A percentile compares a stretch with the other conserved stretches of the same genome.
Evolutionary conservation across 2,888 invertebrate species (phyloP).

Genomic region (Agrilus biguttatus): DNA sequence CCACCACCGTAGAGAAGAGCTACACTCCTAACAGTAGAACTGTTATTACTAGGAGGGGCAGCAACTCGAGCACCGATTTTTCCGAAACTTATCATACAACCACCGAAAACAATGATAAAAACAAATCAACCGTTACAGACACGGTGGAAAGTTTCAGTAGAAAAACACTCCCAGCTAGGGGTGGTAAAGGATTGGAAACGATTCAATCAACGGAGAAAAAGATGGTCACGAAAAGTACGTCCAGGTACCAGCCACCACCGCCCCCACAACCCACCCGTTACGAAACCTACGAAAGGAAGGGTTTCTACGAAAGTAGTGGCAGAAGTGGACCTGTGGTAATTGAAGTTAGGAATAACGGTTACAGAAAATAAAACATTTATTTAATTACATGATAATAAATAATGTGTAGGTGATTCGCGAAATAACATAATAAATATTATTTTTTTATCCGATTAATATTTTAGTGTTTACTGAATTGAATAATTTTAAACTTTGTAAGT

Average conservation of each 20-base stretch:
- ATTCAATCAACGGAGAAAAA: slow-evolving; percentile 58
- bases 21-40: slow-evolving; percentile 32
- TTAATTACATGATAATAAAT: too few species aligned
- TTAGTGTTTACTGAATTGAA: too few species aligned
- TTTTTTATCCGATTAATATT: too few species aligned
- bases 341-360: slow-evolving; percentile 37
- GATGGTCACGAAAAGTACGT: slow-evolving; percentile 51
- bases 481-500: too few species aligned
- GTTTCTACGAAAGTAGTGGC: slow-evolving; percentile 23
- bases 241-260: slow-evolving; percentile 19
- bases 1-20: slow-evolving; percentile 21
- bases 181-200: slow-evolving; percentile 50
- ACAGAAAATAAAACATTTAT: too few species aligned
- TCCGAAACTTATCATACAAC: slow-evolving; percentile 58
- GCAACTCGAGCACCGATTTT: slow-evolving; percentile 54
- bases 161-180: slow-evolving; percentile 49
- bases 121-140: slow-evolving; percentile 53
- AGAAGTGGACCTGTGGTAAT: slow-evolving; percentile 41
- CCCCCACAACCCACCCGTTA: slow-evolving; percentile 31
- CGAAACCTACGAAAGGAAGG: slow-evolving; percentile 42
- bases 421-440: too few species aligned
- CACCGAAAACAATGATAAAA: slow-evolving; percentile 50
- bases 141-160: slow-evolving; percentile 55
- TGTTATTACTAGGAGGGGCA: slow-evolving; percentile 42
- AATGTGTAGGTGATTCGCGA: too few species aligned